Percentiles rank a stretch among this genome's conserved stretches.
Evolutionary conservation across 1,140 invertebrate genomes (phyloP).

Genomic region (Phocides pigmalion): DNA sequence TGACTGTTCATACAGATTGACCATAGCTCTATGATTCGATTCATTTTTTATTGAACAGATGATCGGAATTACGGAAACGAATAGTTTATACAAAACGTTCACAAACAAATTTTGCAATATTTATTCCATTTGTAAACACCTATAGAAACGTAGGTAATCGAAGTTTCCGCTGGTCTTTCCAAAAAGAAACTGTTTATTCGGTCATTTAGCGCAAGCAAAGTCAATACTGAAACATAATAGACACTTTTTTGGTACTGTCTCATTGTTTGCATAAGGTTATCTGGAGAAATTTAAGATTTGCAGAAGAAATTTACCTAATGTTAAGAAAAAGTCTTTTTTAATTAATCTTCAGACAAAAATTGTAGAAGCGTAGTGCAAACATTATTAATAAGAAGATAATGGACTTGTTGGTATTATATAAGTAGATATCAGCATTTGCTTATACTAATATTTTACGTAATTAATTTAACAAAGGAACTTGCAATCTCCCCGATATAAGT

Average conservation of each 20-base stretch:
- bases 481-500: no score
- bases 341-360: background rate
- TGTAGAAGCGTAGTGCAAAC: no score
- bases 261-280: background rate
- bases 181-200: constrained; percentile 16
- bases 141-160: constrained; percentile 28
- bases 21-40: constrained; percentile 66
- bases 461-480: no score
- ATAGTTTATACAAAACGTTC: constrained; percentile 67
- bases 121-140: constrained; percentile 59
- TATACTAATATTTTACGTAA: no score
- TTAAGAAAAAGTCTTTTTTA: background rate
- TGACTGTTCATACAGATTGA: constrained; percentile 74
- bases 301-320: background rate
- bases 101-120: constrained; percentile 68
- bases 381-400: no score
- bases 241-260: constrained; percentile 3
- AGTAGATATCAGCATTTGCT: no score
- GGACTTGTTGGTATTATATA: no score
- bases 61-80: constrained; percentile 65
- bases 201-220: background rate
- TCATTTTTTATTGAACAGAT: constrained; percentile 63
- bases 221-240: constrained; percentile 9
- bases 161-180: constrained; percentile 24
- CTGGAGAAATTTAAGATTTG: background rate